phyloP scores from a whole-genome alignment of 2,888 invertebrate genomes.

The Synergus laeviventris region DNA sequence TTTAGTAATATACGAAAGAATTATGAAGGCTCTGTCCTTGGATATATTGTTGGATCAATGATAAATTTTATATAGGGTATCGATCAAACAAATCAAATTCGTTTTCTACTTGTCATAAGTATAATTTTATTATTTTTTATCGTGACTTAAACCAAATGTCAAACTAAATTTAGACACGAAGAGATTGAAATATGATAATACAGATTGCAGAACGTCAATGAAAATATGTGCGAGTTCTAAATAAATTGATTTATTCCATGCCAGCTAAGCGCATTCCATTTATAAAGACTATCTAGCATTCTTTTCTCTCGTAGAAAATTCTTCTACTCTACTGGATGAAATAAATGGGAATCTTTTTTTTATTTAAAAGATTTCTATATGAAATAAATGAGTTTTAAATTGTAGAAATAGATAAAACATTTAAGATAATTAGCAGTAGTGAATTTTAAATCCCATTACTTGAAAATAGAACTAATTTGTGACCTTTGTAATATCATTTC shows the following conservation, averaged over 20 bases:
- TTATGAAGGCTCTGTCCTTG: background rate
- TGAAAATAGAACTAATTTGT: no score
- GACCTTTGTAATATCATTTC: no score
- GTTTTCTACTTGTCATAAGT: background rate
- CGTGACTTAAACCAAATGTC: background rate
- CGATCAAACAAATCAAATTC: slow-evolving; percentile 22
- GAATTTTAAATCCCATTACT: no score
- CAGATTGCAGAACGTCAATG: background rate
- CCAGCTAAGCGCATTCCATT: background rate
- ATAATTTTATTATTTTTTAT: slow-evolving; percentile 10
- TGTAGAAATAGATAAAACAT: background rate
- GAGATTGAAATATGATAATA: background rate
- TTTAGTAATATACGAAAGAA: background rate
- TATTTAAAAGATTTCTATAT: background rate
- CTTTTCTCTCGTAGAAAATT: no score
- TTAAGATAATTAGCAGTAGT: background rate
- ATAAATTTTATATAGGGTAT: slow-evolving; percentile 6
- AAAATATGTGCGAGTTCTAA: background rate
- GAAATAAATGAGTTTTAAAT: no score
- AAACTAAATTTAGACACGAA: slow-evolving; percentile 6
- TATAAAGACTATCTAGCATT: background rate
- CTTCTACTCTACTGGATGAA: no score
- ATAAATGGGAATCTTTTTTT: background rate
- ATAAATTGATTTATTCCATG: background rate
- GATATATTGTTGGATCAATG: slow-evolving; percentile 14